Conservation (phyloP, 1,140 invertebrate genomes). For the Drosophila littoralis region DNA sequence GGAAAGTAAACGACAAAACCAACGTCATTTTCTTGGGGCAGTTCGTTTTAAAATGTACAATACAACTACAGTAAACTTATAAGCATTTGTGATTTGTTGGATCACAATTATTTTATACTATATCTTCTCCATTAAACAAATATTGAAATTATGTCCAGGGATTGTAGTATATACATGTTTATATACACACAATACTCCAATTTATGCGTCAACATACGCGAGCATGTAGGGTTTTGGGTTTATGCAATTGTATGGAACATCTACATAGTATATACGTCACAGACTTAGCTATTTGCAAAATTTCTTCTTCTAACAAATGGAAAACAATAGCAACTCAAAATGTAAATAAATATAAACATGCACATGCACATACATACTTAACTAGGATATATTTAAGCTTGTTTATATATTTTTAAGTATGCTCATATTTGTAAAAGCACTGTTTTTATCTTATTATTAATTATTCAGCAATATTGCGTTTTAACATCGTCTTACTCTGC, state of each 20-base stretch:
- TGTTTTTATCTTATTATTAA: background rate
- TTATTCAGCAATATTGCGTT: background rate
- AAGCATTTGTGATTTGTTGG: too few species aligned
- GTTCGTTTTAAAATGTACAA: background rate
- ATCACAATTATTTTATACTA: too few species aligned
- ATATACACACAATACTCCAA: background rate
- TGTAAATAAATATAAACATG: slow-evolving; percentile 19
- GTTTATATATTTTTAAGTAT: background rate
- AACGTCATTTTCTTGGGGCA: background rate
- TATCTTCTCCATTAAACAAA: too few species aligned
- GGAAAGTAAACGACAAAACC: background rate
- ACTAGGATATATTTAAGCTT: background rate
- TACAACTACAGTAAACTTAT: background rate
- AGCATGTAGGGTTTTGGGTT: background rate
- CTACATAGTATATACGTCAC: background rate
- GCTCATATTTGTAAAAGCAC: background rate
- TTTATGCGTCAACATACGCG: background rate
- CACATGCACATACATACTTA: background rate
- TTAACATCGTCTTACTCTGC: slow-evolving; percentile 1
- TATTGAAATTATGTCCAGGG: too few species aligned
- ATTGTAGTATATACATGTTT: slow-evolving; percentile 1
- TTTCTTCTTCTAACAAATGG: background rate
- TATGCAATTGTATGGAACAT: background rate
- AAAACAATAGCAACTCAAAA: background rate
- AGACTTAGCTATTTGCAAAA: background rate